A percentile compares a stretch with the other conserved stretches of the same genome.
Evolutionary conservation across 2,888 invertebrate species (phyloP).

Genomic region (Caenorhabditis panamensis): DNA sequence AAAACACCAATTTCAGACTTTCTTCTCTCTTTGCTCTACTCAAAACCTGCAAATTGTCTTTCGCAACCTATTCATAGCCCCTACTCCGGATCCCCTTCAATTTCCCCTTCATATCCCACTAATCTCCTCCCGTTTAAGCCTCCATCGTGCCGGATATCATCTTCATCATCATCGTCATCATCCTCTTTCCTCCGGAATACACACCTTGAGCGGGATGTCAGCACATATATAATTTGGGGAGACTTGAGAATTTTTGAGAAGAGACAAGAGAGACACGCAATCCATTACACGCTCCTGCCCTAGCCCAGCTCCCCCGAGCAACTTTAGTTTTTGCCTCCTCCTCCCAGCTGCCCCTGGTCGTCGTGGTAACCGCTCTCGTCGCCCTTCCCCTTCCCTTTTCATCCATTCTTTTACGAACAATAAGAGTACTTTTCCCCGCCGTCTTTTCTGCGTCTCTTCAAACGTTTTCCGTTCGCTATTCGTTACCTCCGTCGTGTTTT

Average conservation of each 20-base stretch:
- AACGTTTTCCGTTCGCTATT: not conserved
- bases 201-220: too few species aligned
- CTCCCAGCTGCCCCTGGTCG: not conserved
- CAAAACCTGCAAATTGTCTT: too few species aligned
- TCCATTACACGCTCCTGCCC: constrained; percentile 6
- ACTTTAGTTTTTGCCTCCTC: constrained; percentile 32
- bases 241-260: constrained; percentile 10
- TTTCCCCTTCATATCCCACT: not conserved
- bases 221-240: constrained; percentile 34
- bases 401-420: not conserved
- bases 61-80: not conserved
- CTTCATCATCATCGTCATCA: not conserved
- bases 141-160: constrained; percentile 3
- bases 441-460: not conserved
- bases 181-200: not conserved
- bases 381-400: not conserved
- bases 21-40: too few species aligned
- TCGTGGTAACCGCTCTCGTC: not conserved
- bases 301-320: not conserved
- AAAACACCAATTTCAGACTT: too few species aligned
- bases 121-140: not conserved
- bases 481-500: not conserved
- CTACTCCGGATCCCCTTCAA: not conserved
- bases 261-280: constrained; percentile 25
- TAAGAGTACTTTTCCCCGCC: not conserved